Conservation (phyloP, 2,888 invertebrate genomes). For the Drosophila trichaetosa region DNA sequence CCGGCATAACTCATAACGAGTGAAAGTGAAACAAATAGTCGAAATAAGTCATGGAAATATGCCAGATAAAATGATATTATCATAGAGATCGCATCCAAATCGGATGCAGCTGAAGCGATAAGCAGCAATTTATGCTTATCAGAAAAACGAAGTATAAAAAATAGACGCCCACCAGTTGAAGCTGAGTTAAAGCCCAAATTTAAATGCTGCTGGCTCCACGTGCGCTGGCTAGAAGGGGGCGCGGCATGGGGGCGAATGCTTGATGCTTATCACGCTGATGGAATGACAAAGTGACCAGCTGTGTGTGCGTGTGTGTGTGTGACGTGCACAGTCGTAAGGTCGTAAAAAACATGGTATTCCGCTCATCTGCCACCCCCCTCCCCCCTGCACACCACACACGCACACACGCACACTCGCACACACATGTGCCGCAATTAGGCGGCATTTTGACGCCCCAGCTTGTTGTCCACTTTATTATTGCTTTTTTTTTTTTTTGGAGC, state of each 20-base stretch:
- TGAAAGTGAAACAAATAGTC: conserved; percentile 41
- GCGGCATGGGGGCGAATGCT: conserved; percentile 46
- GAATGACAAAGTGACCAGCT: conserved; percentile 67
- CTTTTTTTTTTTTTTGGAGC: conserved; percentile 35
- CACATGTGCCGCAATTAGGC: conserved; percentile 70
- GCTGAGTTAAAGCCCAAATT: conserved; percentile 24
- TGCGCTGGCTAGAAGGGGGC: conserved; percentile 14
- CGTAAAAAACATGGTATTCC: conserved; percentile 34
- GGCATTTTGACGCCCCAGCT: conserved; percentile 75
- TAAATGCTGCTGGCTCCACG: conserved; percentile 49
- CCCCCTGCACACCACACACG: not conserved
- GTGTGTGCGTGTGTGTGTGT: conserved; percentile 23
- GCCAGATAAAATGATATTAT: conserved; percentile 31
- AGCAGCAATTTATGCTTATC: conserved; percentile 71
- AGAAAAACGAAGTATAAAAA: not conserved
- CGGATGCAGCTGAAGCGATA: conserved; percentile 55
- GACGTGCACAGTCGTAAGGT: conserved; percentile 44
- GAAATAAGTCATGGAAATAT: conserved; percentile 18
- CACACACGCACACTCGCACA: not conserved
- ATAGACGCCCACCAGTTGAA: conserved; percentile 56
- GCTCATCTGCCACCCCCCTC: not conserved
- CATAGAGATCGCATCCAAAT: conserved; percentile 33
- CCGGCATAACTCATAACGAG: conserved; percentile 16
- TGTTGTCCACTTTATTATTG: conserved; percentile 46
- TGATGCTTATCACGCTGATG: conserved; percentile 70